Conservation (phyloP, 2,113 vertebrate species). For the Tringa solitaria region DNA sequence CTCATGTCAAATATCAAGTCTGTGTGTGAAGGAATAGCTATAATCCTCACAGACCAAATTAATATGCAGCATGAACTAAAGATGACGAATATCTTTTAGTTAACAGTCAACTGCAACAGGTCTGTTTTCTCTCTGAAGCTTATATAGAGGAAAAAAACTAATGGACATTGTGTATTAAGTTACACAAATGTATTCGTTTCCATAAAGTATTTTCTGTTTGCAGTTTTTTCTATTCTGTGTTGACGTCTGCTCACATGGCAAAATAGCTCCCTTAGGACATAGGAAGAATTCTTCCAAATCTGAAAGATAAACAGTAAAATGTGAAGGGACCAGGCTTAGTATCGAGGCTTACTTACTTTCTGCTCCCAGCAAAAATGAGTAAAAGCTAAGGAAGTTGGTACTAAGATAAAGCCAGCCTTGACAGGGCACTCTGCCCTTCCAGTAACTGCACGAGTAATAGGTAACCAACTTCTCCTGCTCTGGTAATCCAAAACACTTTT, state of each 20-base stretch:
- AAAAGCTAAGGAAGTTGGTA: slow-evolving; percentile 97
- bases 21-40: neutral
- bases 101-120: neutral
- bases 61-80: neutral
- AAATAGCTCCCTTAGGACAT: neutral
- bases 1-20: neutral
- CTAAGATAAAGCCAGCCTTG: slow-evolving; percentile 99
- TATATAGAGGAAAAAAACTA: neutral
- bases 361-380: slow-evolving; percentile 93
- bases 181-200: neutral
- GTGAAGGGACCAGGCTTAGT: neutral
- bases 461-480: slow-evolving; percentile 93
- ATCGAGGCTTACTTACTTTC: slow-evolving; percentile 80
- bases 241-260: neutral
- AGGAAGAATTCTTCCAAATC: neutral
- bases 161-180: neutral
- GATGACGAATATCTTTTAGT: neutral
- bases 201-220: neutral
- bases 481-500: slow-evolving; percentile 92
- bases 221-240: neutral
- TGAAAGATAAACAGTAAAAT: neutral
- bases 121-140: neutral
- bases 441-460: slow-evolving; percentile 98
- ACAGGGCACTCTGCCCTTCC: slow-evolving; percentile 94
- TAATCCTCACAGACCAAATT: neutral